A percentile compares a stretch with the other conserved stretches of the same genome.
phyloP scores from a whole-genome alignment of 2,888 invertebrate species.

The Nephrotoma guestfalica region DNA sequence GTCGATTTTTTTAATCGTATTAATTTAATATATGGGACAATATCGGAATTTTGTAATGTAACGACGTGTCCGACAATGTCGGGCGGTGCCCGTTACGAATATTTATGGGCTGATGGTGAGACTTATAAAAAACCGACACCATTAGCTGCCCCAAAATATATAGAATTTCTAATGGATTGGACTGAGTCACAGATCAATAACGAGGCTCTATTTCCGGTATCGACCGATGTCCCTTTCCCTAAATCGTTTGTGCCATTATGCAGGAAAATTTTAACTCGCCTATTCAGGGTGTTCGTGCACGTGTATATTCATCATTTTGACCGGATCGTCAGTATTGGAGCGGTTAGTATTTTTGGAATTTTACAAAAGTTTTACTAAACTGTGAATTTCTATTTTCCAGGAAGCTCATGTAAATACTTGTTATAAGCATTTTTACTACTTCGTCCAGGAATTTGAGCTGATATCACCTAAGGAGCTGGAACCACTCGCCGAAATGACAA shows the following conservation, averaged over 20 bases:
- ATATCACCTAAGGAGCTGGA: slow-evolving; percentile 73
- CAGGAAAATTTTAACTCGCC: slow-evolving; percentile 72
- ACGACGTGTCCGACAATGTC: slow-evolving; percentile 80
- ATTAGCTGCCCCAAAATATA: slow-evolving; percentile 71
- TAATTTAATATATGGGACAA: slow-evolving; percentile 81
- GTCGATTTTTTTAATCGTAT: slow-evolving; percentile 91
- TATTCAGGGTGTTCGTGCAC: slow-evolving; percentile 85
- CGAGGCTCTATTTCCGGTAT: slow-evolving; percentile 71
- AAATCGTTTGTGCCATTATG: slow-evolving; percentile 64
- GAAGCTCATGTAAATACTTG: slow-evolving; percentile 90
- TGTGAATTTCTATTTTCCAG: slow-evolving; percentile 14
- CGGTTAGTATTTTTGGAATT: slow-evolving; percentile 42
- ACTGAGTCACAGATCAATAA: slow-evolving; percentile 81
- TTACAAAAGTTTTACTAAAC: slow-evolving; percentile 1
- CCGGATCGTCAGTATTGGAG: slow-evolving; percentile 69
- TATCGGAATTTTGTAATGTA: slow-evolving; percentile 70
- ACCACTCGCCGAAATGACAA: slow-evolving; percentile 64
- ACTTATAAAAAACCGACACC: slow-evolving; percentile 65
- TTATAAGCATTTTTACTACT: slow-evolving; percentile 89
- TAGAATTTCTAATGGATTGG: slow-evolving; percentile 80
- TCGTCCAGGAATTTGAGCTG: slow-evolving; percentile 73
- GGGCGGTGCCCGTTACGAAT: slow-evolving; percentile 78
- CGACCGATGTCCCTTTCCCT: slow-evolving; percentile 75
- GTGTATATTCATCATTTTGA: slow-evolving; percentile 93
- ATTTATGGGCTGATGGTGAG: slow-evolving; percentile 78